Evolutionary conservation across 2,113 vertebrate genomes (phyloP), one percentile per base, ranked within the genome.

Genomic region (Anolis sagrei): DNA sequence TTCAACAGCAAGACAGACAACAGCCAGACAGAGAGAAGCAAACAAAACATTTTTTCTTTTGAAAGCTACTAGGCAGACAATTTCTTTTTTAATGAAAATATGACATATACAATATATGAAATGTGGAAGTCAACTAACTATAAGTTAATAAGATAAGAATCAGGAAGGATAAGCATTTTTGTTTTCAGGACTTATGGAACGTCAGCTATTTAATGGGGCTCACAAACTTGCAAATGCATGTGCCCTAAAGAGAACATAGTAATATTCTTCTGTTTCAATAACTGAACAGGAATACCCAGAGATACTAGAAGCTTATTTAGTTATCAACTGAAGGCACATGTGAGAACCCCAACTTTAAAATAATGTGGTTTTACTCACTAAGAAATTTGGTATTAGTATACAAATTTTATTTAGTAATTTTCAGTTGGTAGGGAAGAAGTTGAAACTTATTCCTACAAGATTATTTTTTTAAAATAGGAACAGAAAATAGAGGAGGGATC

Each of bases 401-500:
- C 80, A 7, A 83, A 21, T 61, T 79, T 74, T 49, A 32, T 69
- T 25, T 39, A 58, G 34, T 4, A 51, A 39, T 54, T 58, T 5
- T 61, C 19, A 69, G 64, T 70, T 78, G 64, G 32, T 85, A 49
- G 76, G 64, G 27, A 32, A 75, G 13, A 81, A 36, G 54, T 44
- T 44, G 3, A 82, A 77, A 77, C 36, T 76, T 87, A 87, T 85
- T 66, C 82, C 70, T 73, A 69, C 78, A 76, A 89, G 79, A 81
- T 39, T 44, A 1, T 44, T 9, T 34, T 49, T 18, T 27, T 32
- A 69, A 64, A 4, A 64, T 54, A 18, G 21, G 29, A 61, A 70
- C 14, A 58, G 49, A 32, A 54, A 2, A 2, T 77, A 32, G 51
- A 32, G 29, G 19, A 61, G 36, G 32, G 39, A 74, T 48, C 4